phyloP scores from a whole-genome alignment of 2,797 vertebrate genomes.

The Valencia hispanica region DNA sequence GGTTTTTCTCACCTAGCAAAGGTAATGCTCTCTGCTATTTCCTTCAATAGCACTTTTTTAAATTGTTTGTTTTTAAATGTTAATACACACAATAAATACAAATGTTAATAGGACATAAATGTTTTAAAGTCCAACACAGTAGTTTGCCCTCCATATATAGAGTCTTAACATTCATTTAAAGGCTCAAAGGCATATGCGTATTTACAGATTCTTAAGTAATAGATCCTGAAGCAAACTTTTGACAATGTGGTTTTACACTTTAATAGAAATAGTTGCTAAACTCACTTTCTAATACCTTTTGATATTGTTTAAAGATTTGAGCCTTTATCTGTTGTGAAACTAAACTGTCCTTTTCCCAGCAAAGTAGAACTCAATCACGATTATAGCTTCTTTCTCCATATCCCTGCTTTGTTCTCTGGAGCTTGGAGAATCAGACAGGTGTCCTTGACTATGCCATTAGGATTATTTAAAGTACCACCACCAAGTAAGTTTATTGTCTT shows the following conservation, averaged over 20 bases:
- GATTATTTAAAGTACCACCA: constrained; percentile 31
- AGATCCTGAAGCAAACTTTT: background rate
- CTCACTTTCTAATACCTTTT: background rate
- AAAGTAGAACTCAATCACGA: constrained; percentile 13
- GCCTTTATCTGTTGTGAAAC: constrained; percentile 3
- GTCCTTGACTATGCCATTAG: constrained; percentile 20
- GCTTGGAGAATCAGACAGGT: constrained; percentile 17
- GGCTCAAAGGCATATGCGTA: background rate
- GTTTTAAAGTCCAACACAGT: background rate
- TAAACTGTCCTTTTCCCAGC: constrained; percentile 12
- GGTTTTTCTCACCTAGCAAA: background rate
- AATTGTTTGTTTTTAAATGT: background rate
- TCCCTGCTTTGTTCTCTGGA: constrained; percentile 25
- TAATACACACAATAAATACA: background rate
- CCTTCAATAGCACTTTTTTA: background rate
- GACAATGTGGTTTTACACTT: background rate
- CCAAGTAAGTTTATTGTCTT: background rate
- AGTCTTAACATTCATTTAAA: background rate
- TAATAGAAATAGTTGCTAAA: background rate
- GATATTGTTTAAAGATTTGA: constrained; percentile 18
- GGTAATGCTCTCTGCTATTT: background rate
- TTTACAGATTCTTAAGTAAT: background rate
- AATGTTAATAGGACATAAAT: background rate
- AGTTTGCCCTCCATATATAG: background rate
- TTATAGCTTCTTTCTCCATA: constrained; percentile 10